Evolutionary conservation across 2,888 invertebrate species (phyloP).

Genomic region (Xanthia icteritia): DNA sequence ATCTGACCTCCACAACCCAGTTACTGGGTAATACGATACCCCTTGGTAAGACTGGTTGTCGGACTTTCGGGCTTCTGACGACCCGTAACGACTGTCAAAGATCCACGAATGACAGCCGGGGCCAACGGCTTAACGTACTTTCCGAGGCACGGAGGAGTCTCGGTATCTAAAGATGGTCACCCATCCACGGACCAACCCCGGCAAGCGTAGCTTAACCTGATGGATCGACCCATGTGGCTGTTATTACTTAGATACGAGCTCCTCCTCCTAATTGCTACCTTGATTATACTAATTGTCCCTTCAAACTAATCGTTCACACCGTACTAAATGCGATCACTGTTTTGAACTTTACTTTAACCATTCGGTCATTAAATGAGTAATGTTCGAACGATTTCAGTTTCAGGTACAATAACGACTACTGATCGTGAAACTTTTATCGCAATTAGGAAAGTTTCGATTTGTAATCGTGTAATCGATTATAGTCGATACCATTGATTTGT

Average conservation of each 20-base stretch:
- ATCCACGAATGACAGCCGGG: too few relatives aligned
- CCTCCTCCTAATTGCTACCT: not conserved
- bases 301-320: conserved; percentile 2
- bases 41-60: too few relatives aligned
- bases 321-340: conserved; percentile 21
- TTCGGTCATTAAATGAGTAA: conserved; percentile 27
- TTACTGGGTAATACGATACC: too few relatives aligned
- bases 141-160: too few relatives aligned
- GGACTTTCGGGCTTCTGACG: too few relatives aligned
- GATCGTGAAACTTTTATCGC: conserved; percentile 34
- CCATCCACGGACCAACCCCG: too few relatives aligned
- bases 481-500: conserved; percentile 14
- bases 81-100: too few relatives aligned
- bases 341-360: conserved; percentile 31
- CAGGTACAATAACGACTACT: conserved; percentile 23
- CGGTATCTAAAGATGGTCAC: not conserved
- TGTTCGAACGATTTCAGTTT: conserved; percentile 34
- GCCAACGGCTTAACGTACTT: too few relatives aligned
- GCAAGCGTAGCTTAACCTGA: too few relatives aligned
- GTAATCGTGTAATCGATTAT: conserved; percentile 22
- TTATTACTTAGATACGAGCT: too few relatives aligned
- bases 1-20: too few relatives aligned
- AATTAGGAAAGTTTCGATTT: conserved; percentile 27
- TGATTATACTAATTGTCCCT: conserved; percentile 31
- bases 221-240: too few relatives aligned